phyloP scores from a whole-genome alignment of 2,888 invertebrate species.

The Mactromeris polynyma region DNA sequence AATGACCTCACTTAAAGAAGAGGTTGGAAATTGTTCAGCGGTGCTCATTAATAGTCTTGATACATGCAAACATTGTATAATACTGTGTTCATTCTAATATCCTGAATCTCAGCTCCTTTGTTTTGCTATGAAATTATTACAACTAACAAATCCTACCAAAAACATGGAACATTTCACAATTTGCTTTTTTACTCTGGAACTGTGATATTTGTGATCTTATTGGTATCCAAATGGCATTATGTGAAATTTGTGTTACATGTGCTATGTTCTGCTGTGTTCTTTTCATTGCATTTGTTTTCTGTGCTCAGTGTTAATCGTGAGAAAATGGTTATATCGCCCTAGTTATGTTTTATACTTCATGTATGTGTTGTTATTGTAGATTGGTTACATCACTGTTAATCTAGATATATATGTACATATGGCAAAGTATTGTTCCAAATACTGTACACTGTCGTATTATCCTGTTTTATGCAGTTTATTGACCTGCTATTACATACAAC shows the following conservation, averaged over 20 bases:
- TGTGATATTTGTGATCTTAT: background rate
- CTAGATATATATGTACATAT: background rate
- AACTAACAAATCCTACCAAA: background rate
- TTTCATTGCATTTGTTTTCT: background rate
- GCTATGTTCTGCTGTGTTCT: background rate
- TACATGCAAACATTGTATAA: background rate
- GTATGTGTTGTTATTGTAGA: background rate
- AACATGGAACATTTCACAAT: background rate
- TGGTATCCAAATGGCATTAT: background rate
- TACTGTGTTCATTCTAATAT: background rate
- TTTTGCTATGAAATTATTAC: background rate
- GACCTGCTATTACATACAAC: background rate
- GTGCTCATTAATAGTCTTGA: no score
- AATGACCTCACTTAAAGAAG: no score
- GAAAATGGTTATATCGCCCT: background rate
- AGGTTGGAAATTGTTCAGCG: no score
- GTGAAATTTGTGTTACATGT: background rate
- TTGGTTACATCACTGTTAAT: background rate
- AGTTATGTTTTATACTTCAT: no score
- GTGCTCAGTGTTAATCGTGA: no score
- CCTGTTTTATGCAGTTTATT: background rate
- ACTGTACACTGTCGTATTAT: background rate
- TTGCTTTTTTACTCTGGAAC: background rate
- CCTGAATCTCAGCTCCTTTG: background rate
- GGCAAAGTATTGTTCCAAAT: background rate